phyloP scores from a whole-genome alignment of 92 coral and sea anemone species.

The Epizoanthus scotinus region DNA sequence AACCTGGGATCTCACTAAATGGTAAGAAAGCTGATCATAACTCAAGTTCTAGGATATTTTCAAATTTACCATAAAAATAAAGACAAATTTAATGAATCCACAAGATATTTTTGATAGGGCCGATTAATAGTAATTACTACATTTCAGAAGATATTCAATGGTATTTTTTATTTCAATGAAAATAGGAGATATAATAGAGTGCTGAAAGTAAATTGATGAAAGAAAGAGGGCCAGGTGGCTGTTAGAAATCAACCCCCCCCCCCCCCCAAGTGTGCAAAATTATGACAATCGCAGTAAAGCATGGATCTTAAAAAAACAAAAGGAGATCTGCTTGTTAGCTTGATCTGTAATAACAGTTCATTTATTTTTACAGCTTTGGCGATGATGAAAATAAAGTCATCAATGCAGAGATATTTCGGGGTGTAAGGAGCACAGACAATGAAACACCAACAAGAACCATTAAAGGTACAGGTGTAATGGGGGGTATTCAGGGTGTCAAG shows the following conservation, averaged over 20 bases:
- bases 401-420: conserved; percentile 19
- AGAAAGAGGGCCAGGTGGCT: conserved; percentile 9
- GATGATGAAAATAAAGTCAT: conserved; percentile 35
- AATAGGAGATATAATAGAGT: not conserved
- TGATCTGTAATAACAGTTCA: not conserved
- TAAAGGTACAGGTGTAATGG: conserved; percentile 17
- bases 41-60: too few relatives aligned
- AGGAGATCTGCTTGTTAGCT: not conserved
- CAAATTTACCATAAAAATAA: too few relatives aligned
- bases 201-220: conserved; percentile 6
- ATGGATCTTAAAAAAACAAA: too few relatives aligned
- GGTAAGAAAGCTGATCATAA: too few relatives aligned
- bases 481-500: too few relatives aligned
- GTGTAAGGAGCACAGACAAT: conserved; percentile 29
- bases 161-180: not conserved
- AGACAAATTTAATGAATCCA: too few relatives aligned
- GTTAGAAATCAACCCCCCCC: not conserved
- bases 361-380: conserved; percentile 34
- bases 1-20: too few relatives aligned
- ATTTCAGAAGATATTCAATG: conserved; percentile 13
- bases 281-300: too few relatives aligned
- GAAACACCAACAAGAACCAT: conserved; percentile 31
- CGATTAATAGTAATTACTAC: conserved; percentile 7
- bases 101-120: too few relatives aligned
- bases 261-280: too few relatives aligned